A percentile compares a stretch with the other conserved stretches of the same genome.
Conservation (phyloP, 2,113 vertebrate species). For the Myrmophylax atrothorax region DNA sequence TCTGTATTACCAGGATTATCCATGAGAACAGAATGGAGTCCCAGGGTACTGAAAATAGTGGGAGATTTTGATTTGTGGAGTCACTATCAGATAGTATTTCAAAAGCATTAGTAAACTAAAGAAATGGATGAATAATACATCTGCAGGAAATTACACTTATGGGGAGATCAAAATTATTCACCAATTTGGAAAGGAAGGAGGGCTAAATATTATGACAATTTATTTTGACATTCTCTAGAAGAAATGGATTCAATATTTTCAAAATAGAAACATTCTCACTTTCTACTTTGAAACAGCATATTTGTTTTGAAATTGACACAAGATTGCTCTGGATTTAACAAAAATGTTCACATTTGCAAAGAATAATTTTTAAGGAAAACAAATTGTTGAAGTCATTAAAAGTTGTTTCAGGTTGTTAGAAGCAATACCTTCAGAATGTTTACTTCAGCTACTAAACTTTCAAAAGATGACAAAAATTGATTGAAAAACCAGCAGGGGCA, state of each 20-base stretch:
- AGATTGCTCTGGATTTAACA: not conserved
- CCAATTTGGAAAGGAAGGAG: not conserved
- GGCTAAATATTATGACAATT: slow-evolving; percentile 41
- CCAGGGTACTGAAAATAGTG: not conserved
- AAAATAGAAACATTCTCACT: not conserved
- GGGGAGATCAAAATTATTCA: slow-evolving; percentile 5
- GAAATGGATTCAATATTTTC: slow-evolving; percentile 5
- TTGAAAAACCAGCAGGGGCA: accelerated
- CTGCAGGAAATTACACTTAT: not conserved
- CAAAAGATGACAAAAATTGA: accelerated
- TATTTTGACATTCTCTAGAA: slow-evolving; percentile 20
- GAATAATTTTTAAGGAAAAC: not conserved
- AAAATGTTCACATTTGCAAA: slow-evolving; percentile 9
- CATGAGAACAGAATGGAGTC: not conserved
- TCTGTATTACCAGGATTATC: not conserved
- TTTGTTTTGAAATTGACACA: slow-evolving; percentile 12
- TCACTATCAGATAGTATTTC: not conserved
- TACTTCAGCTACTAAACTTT: not conserved
- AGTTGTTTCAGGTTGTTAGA: not conserved
- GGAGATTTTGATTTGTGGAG: not conserved
- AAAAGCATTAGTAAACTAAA: not conserved
- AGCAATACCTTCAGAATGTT: not conserved
- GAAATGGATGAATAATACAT: not conserved
- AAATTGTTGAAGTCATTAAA: not conserved
- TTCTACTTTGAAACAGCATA: slow-evolving; percentile 2